Conservation (phyloP, 2,797 vertebrate species). For the Onychomys leucogaster region DNA sequence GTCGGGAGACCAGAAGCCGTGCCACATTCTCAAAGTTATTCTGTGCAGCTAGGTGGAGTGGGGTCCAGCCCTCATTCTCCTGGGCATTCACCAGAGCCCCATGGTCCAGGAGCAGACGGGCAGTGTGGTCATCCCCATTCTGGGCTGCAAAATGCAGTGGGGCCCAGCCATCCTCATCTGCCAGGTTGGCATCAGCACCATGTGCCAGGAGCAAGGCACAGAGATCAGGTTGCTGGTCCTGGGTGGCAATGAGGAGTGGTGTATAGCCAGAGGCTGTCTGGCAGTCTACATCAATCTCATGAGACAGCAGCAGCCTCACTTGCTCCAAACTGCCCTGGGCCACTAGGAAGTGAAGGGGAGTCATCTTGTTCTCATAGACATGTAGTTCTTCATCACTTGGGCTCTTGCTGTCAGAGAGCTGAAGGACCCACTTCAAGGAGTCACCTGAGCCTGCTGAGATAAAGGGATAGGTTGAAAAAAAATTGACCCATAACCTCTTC, state of each 20-base stretch:
- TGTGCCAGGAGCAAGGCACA: slow-evolving; percentile 87
- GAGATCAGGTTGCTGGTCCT: slow-evolving; percentile 88
- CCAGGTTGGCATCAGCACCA: slow-evolving; percentile 83
- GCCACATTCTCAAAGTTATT: slow-evolving; percentile 93
- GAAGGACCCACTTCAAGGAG: fast-evolving
- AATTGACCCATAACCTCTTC: not conserved
- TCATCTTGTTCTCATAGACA: slow-evolving; percentile 85
- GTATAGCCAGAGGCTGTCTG: slow-evolving; percentile 88
- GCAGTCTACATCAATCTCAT: slow-evolving; percentile 89
- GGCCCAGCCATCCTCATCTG: slow-evolving; percentile 91
- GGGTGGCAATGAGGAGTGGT: slow-evolving; percentile 89
- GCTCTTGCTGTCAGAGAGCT: not conserved
- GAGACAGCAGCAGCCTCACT: slow-evolving; percentile 88
- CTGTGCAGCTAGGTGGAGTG: slow-evolving; percentile 93
- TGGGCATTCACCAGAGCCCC: slow-evolving; percentile 83
- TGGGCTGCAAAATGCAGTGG: slow-evolving; percentile 93
- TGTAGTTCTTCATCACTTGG: not conserved
- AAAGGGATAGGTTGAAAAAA: not conserved
- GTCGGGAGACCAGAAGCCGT: slow-evolving; percentile 90
- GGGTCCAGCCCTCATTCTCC: slow-evolving; percentile 91
- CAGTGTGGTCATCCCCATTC: slow-evolving; percentile 89
- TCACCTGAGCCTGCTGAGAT: slow-evolving; percentile 35
- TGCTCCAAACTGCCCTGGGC: slow-evolving; percentile 87
- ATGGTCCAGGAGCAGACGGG: slow-evolving; percentile 90
- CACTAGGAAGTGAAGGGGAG: slow-evolving; percentile 90